Conservation (phyloP, 2,113 vertebrate species). For the Holacanthus passer region DNA sequence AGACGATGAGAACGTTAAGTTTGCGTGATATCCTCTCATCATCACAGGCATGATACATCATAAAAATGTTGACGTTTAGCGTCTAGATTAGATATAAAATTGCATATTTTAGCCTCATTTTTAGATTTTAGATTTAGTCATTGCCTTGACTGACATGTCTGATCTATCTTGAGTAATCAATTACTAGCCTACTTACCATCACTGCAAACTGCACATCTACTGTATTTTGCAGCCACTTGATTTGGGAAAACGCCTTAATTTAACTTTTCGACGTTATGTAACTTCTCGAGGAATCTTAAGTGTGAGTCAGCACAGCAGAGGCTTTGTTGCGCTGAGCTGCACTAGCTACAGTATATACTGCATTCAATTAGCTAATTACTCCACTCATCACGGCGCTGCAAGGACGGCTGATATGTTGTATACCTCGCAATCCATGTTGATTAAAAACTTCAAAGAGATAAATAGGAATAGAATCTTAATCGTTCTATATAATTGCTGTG, state of each 20-base stretch:
- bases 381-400: constrained; percentile 42
- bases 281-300: constrained; percentile 44
- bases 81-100: background rate
- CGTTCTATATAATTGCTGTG: background rate
- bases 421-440: constrained; percentile 25
- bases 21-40: constrained; percentile 16
- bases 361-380: constrained; percentile 76
- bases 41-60: background rate
- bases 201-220: constrained; percentile 7
- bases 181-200: background rate
- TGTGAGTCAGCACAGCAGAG: constrained; percentile 66
- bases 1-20: constrained; percentile 14
- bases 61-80: background rate
- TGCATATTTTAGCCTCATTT: background rate
- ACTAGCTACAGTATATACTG: constrained; percentile 52
- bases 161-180: no score
- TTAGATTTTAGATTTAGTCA: background rate
- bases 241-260: constrained; percentile 58
- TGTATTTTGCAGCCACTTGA: constrained; percentile 38
- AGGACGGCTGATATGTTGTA: constrained; percentile 29
- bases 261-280: constrained; percentile 47
- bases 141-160: no score
- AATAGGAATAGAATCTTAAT: background rate
- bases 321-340: constrained; percentile 43
- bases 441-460: constrained; percentile 17